Base-by-base conservation (phyloP, 2,113 vertebrate species). In the Dipodomys ordii region DNA sequence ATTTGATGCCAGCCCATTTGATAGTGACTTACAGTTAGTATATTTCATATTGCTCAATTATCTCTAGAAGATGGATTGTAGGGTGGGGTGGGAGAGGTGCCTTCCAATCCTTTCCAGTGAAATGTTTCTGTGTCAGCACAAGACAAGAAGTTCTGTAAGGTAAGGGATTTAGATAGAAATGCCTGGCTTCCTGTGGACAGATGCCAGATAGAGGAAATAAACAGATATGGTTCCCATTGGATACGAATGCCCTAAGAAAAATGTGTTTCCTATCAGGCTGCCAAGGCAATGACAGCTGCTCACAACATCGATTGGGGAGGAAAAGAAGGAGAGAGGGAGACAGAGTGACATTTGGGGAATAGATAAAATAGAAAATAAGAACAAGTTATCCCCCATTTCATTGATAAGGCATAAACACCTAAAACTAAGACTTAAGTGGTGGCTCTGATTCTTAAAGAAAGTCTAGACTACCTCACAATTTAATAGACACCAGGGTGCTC, bases 11-110 rank as follows among this genome's bases (percentile, higher is more conserved):
- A 93, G 83, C 35, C 32, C 65, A 94, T 86, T 83, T 91, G 92
- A 88, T 95, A 96, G 94, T 79, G 86, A 96, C 77, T 95, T 96
- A 85, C 64, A 93, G 91, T 95, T 91, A 96, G 87, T 95, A 78
- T 30, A 83, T 83, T 95, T 96, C 16, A 81, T 57, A 80, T 97
- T 95, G 72, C 88, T 95, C 73, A 96, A 92, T 73, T 78, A 57
- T 53, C 77, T 93, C 69, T 93, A 84, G 92, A 95, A 93, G 88
- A 92, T 13, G 39, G 83, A 96, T 91, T 93, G 68, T 90, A 95
- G 92, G 95, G 96, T 76, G 86, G 90, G 92, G 90, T 90, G 64
- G 68, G 85, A 96, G 81, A 93, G 68, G 85, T 87, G 73, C 68
- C 94, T 92, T 95, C 87, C 22, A 91, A 87, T 93, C 60, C n/a